Evolutionary conservation across 2,888 invertebrate species (phyloP).

Genomic region (Eucera pruinosa): DNA sequence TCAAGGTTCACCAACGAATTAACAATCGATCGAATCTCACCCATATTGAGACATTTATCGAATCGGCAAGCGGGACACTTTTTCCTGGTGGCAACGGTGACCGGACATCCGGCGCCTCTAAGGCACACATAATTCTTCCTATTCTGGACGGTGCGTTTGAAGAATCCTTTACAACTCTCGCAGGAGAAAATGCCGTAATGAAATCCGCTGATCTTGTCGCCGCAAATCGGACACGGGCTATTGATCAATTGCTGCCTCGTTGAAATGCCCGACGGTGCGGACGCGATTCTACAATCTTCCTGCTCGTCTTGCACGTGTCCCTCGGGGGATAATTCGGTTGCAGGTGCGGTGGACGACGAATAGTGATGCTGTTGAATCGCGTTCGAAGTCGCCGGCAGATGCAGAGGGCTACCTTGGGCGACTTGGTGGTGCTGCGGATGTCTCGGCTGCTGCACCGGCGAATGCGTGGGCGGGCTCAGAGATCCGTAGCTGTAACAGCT

Average conservation of each 20-base stretch:
- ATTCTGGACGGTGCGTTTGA: slow-evolving; percentile 99
- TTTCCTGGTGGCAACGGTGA: slow-evolving; percentile 96
- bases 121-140: slow-evolving; percentile 98
- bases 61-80: slow-evolving; percentile 99
- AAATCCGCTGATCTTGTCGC: slow-evolving; percentile 98
- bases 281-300: slow-evolving; percentile 80
- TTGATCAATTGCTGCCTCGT: slow-evolving; percentile 93
- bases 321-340: slow-evolving; percentile 76
- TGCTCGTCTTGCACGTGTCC: slow-evolving; percentile 74
- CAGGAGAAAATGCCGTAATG: slow-evolving; percentile 99
- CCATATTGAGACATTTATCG: slow-evolving; percentile 97
- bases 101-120: slow-evolving; percentile 95
- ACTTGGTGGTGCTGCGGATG: slow-evolving; percentile 82
- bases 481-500: slow-evolving; percentile 93
- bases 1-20: too few species aligned
- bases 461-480: slow-evolving; percentile 89
- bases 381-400: slow-evolving; percentile 76
- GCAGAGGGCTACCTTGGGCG: slow-evolving; percentile 85
- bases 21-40: slow-evolving; percentile 80
- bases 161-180: slow-evolving; percentile 99
- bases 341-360: slow-evolving; percentile 70
- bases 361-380: slow-evolving; percentile 73
- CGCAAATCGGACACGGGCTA: slow-evolving; percentile 97
- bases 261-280: slow-evolving; percentile 91
- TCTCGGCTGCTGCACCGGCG: slow-evolving; percentile 89